A percentile compares a stretch with the other conserved stretches of the same genome.
These are phyloP conservation scores for Zaprionus vittiger DNA, from an alignment of 1,140 invertebrate genomes.

Conservation along the genomic window DNA sequence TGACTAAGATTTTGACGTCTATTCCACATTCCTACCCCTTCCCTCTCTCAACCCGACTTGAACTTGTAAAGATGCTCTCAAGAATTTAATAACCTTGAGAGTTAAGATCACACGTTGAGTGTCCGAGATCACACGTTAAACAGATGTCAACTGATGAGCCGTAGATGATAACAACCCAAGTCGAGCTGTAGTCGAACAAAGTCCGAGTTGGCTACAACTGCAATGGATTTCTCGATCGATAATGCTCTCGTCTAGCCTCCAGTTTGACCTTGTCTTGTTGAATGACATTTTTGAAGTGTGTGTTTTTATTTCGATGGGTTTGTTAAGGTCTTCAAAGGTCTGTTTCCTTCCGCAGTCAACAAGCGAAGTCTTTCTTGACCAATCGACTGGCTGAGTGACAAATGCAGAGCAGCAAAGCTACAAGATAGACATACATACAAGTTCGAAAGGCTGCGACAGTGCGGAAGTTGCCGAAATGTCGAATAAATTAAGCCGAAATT, in stretches of 20 bases:
- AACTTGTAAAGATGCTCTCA: not conserved
- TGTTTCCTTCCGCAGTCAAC: constrained; percentile 1
- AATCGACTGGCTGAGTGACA: not conserved
- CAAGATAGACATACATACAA: not conserved
- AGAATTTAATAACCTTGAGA: not conserved
- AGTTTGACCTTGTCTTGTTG: constrained; percentile 1
- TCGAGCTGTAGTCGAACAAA: not conserved
- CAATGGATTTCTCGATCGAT: not conserved
- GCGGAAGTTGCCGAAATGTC: constrained; percentile 23
- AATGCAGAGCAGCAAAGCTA: constrained; percentile 22
- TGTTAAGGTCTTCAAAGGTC: constrained; percentile 3
- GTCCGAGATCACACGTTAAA: not conserved
- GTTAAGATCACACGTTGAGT: not conserved
- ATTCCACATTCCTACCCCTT: not conserved
- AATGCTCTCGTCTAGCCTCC: not conserved
- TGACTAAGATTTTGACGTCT: not conserved
- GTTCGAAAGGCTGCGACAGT: not conserved
- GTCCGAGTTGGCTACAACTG: not conserved
- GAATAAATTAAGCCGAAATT: constrained; percentile 15
- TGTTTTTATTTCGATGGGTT: constrained; percentile 4
- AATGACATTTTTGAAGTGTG: not conserved
- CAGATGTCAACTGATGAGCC: not conserved
- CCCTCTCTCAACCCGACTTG: not conserved
- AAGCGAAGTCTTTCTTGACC: not conserved
- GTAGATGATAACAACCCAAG: not conserved